Conservation (phyloP, 1,140 invertebrate species). For the Drosophila lacteicornis region DNA sequence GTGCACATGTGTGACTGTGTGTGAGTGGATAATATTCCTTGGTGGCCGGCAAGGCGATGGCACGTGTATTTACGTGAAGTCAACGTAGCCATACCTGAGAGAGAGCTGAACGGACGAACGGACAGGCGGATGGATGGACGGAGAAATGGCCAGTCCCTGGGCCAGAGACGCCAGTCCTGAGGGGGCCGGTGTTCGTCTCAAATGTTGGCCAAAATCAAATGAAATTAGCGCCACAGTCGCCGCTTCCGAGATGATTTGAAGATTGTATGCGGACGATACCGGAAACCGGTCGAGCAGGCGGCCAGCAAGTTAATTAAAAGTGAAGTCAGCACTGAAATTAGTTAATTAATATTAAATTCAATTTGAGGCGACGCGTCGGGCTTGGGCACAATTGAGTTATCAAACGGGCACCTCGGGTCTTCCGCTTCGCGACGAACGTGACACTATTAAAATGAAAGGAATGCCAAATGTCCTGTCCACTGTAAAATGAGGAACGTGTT, state of each 20-base stretch:
- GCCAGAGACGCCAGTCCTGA: neutral
- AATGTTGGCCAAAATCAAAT: slow-evolving; percentile 64
- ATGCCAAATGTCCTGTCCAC: slow-evolving; percentile 45
- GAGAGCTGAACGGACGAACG: neutral
- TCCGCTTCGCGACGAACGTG: slow-evolving; percentile 53
- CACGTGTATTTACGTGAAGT: slow-evolving; percentile 73
- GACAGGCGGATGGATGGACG: slow-evolving; percentile 7
- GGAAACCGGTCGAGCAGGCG: neutral
- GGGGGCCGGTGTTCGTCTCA: slow-evolving; percentile 9
- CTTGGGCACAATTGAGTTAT: slow-evolving; percentile 66
- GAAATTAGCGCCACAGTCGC: slow-evolving; percentile 43
- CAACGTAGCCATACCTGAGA: slow-evolving; percentile 42
- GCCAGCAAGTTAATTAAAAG: slow-evolving; percentile 66
- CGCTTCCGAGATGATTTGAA: slow-evolving; percentile 25
- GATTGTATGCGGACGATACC: slow-evolving; percentile 29
- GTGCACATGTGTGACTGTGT: slow-evolving; percentile 15
- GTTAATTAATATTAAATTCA: slow-evolving; percentile 82
- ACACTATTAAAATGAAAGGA: slow-evolving; percentile 46
- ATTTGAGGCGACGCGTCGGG: slow-evolving; percentile 50
- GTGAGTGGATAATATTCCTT: slow-evolving; percentile 47
- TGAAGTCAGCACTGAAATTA: slow-evolving; percentile 68
- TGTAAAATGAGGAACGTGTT: slow-evolving; percentile 43
- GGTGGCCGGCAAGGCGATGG: slow-evolving; percentile 49
- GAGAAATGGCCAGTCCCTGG: slow-evolving; percentile 15
- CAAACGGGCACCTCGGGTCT: slow-evolving; percentile 68